Conservation (phyloP, 2,888 invertebrate species). For the Campopleginae sp. region DNA sequence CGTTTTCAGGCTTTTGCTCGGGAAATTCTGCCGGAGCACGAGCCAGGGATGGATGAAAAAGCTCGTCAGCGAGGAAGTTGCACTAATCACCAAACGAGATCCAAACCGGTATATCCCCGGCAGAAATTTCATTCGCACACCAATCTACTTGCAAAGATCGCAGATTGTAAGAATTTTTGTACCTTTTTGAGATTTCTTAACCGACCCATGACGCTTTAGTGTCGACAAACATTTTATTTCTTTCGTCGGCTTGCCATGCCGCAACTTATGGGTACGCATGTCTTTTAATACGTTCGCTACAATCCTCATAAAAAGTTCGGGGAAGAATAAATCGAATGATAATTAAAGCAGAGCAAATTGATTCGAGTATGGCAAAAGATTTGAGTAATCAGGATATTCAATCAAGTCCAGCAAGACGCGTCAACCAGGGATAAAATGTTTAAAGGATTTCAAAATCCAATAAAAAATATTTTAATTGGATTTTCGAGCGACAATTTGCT, state of each 20-base stretch:
- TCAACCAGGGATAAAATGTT: too few relatives aligned
- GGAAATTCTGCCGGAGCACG: conserved; percentile 45
- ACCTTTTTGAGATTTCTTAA: background rate
- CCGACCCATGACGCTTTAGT: conserved; percentile 5
- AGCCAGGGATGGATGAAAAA: conserved; percentile 40
- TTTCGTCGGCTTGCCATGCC: background rate
- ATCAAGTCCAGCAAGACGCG: too few relatives aligned
- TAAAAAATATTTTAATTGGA: too few relatives aligned
- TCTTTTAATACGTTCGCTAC: background rate
- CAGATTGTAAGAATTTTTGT: conserved; percentile 4
- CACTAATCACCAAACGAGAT: conserved; percentile 61
- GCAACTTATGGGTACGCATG: background rate
- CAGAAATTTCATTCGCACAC: conserved; percentile 50
- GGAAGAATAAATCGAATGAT: too few relatives aligned
- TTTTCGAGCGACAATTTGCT: background rate
- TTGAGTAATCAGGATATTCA: too few relatives aligned
- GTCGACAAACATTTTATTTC: conserved; percentile 18
- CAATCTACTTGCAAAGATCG: conserved; percentile 26
- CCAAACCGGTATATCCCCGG: conserved; percentile 25
- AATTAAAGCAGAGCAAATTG: too few relatives aligned
- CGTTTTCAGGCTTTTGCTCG: conserved; percentile 37
- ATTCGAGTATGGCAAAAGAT: too few relatives aligned
- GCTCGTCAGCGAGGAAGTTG: conserved; percentile 50
- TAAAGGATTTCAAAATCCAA: too few relatives aligned
- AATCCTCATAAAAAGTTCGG: background rate